phyloP scores from a whole-genome alignment of 1,140 invertebrate genomes.

The Plodia interpunctella region DNA sequence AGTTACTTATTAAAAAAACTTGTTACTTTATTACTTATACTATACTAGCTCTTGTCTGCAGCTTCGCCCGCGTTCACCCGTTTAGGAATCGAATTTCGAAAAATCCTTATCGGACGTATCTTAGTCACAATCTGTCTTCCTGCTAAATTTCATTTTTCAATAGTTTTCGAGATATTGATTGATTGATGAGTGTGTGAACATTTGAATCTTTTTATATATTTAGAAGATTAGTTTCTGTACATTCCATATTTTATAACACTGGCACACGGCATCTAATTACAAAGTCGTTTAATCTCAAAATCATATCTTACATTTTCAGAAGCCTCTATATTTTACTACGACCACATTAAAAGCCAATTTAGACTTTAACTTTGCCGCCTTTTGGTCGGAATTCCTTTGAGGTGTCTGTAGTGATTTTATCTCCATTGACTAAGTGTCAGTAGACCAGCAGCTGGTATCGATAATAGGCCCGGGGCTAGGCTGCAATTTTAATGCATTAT shows the following conservation, averaged over 20 bases:
- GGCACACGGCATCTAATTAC: not conserved
- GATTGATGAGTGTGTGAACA: no score
- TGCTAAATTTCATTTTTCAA: no score
- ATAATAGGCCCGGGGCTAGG: conserved; percentile 16
- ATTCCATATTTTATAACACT: not conserved
- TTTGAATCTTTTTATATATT: no score
- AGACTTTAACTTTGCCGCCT: not conserved
- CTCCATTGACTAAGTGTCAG: conserved; percentile 13
- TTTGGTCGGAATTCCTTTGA: not conserved
- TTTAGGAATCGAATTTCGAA: no score
- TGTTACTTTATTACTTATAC: no score
- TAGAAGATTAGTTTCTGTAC: not conserved
- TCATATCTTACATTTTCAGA: conserved; percentile 2
- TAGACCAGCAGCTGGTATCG: conserved; percentile 8
- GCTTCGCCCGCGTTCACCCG: no score
- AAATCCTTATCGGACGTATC: no score
- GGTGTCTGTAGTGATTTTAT: not conserved
- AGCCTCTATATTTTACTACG: not conserved
- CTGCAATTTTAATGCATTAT: conserved; percentile 30
- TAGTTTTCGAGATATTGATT: no score
- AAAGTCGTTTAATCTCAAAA: conserved; percentile 4
- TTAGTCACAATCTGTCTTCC: no score
- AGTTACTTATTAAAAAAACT: no score
- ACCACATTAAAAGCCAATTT: not conserved
- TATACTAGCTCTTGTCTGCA: no score